Evolutionary conservation across 2,888 invertebrate species (phyloP), one percentile per base, ranked within the genome.

Genomic region (Rhamnusium bicolor): DNA sequence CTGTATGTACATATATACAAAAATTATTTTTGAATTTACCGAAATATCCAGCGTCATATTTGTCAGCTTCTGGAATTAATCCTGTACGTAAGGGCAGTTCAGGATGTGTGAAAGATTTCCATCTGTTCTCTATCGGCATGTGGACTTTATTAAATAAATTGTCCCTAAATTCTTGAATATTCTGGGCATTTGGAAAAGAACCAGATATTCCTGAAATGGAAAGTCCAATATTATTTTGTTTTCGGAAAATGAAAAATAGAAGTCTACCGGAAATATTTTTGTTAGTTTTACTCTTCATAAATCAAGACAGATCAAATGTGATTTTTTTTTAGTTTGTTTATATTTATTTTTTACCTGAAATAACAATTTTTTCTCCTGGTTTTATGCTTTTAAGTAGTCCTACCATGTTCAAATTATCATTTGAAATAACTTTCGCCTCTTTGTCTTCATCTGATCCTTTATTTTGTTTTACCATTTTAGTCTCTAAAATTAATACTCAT

Each of bases 241-340:
- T 24, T 24, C n/a, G n/a, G n/a, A n/a, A n/a, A n/a, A n/a, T n/a
- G n/a, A n/a, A n/a, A n/a, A n/a, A n/a, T n/a, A n/a, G n/a, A n/a
- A n/a, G n/a, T n/a, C n/a, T n/a, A n/a, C n/a, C n/a, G n/a, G n/a
- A n/a, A n/a, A n/a, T n/a, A n/a, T n/a, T n/a, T n/a, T n/a, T n/a
- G n/a, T n/a, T n/a, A n/a, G n/a, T n/a, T n/a, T n/a, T n/a, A n/a
- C n/a, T n/a, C n/a, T n/a, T n/a, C n/a, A n/a, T n/a, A n/a, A n/a
- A n/a, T n/a, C n/a, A n/a, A 40, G 92, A 94, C 68, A 95, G 95
- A 72, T 96, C 92, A 90, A 97, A 92, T 84, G 98, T 96, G 80
- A 94, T 91, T 86, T 94, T 94, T 84, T 93, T 92, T n/a, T n/a
- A n/a, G 24, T 24, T 24, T 24, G 3, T 24, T 6, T 24, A 24